phyloP scores from a whole-genome alignment of 2,113 vertebrate species.

The Atrichornis clamosus region DNA sequence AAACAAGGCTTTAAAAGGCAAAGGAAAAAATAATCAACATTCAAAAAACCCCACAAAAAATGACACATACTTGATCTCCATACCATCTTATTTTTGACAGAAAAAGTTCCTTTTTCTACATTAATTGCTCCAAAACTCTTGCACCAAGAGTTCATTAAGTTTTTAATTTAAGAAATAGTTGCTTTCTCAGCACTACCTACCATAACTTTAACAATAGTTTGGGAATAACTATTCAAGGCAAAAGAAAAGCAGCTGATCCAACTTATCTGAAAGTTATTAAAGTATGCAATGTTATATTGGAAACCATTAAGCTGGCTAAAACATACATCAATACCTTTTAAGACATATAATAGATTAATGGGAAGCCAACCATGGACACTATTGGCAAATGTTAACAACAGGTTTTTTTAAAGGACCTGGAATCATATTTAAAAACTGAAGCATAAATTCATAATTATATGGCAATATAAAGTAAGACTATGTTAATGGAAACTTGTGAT shows the following conservation, averaged over 20 bases:
- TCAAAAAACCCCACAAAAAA: not conserved
- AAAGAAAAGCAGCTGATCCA: not conserved
- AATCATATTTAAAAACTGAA: not conserved
- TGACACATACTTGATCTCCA: not conserved
- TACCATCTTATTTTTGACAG: not conserved
- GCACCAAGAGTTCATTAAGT: not conserved
- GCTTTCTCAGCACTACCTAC: not conserved
- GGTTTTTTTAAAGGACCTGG: not conserved
- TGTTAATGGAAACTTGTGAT: not conserved
- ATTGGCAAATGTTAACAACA: not conserved
- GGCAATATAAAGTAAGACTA: not conserved
- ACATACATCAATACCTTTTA: not conserved
- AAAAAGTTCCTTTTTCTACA: not conserved
- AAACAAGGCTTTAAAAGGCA: not conserved
- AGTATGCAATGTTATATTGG: not conserved
- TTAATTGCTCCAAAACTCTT: not conserved
- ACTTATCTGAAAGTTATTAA: not conserved
- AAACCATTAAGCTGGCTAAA: not conserved
- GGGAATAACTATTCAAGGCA: not conserved
- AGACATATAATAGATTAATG: not conserved
- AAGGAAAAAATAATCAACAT: not conserved
- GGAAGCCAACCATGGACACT: not conserved
- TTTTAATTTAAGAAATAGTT: not conserved
- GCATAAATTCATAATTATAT: not conserved
- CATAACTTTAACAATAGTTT: not conserved